These are phyloP conservation scores for Lacanobia oleracea DNA, from an alignment of 2,888 invertebrate species.

Conservation along the genomic window DNA sequence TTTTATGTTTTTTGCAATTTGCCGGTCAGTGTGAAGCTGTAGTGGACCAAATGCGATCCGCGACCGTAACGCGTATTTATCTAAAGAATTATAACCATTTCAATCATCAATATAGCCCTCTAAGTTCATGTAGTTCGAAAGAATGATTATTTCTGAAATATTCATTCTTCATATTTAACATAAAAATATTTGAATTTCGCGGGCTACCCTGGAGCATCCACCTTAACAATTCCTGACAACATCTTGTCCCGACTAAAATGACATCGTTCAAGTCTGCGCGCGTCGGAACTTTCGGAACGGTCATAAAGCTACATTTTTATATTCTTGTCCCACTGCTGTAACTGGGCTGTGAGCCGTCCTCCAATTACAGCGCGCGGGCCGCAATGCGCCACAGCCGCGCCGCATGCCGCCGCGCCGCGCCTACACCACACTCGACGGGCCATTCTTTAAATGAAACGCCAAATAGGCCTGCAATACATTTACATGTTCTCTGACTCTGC, in stretches of 20 bases:
- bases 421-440: conserved; percentile 35
- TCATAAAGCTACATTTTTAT: conserved; percentile 17
- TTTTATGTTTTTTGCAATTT: too few species aligned
- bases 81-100: too few species aligned
- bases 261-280: neutral
- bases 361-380: conserved; percentile 59
- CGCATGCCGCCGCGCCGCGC: conserved; percentile 52
- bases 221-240: neutral
- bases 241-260: neutral
- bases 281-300: neutral
- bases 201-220: too few species aligned
- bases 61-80: too few species aligned
- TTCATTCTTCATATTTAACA: too few species aligned
- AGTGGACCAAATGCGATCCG: too few species aligned
- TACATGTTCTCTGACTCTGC: neutral
- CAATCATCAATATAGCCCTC: too few species aligned
- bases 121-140: too few species aligned
- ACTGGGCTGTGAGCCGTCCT: conserved; percentile 35
- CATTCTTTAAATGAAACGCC: conserved; percentile 38
- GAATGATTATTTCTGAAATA: too few species aligned
- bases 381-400: conserved; percentile 64
- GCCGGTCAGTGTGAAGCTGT: too few species aligned
- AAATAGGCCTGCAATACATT: conserved; percentile 29
- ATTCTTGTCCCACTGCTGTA: conserved; percentile 35
- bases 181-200: too few species aligned